A percentile compares a stretch with the other conserved stretches of the same genome.
These are phyloP conservation scores for Leptonema lineaticorne DNA, from an alignment of 1,140 invertebrate genomes.

Conservation along the genomic window DNA sequence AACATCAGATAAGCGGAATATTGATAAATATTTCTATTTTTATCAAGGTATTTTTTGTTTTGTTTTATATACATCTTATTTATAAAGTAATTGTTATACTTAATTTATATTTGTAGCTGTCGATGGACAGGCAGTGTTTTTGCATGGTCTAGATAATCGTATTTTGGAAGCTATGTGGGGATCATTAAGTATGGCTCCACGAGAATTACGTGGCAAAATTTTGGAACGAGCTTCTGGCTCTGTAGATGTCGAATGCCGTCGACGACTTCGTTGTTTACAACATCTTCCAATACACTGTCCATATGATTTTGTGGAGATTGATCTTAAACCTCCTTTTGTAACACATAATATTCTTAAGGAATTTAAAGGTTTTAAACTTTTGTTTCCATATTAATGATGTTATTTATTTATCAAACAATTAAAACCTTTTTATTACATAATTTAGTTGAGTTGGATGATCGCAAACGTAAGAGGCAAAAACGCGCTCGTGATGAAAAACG, in stretches of 20 bases:
- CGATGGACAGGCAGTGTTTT: conserved; percentile 90
- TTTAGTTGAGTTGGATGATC: conserved; percentile 65
- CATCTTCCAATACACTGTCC: conserved; percentile 89
- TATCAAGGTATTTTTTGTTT: conserved; percentile 84
- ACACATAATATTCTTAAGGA: conserved; percentile 63
- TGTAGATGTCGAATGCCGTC: conserved; percentile 78
- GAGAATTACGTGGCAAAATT: conserved; percentile 69
- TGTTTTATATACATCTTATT: not conserved
- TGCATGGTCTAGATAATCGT: conserved; percentile 87
- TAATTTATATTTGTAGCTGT: conserved; percentile 56
- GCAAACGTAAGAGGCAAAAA: conserved; percentile 63
- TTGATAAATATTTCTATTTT: conserved; percentile 74
- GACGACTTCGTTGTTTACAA: conserved; percentile 76
- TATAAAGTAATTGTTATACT: not conserved
- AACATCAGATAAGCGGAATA: not conserved
- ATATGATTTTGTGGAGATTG: conserved; percentile 87
- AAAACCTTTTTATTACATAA: conserved; percentile 24
- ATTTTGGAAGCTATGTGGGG: conserved; percentile 89
- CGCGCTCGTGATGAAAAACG: conserved; percentile 68
- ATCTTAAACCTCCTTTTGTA: conserved; percentile 71
- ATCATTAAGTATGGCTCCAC: conserved; percentile 74
- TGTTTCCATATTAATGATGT: not conserved
- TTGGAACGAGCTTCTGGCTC: conserved; percentile 82
- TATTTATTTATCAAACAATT: not conserved
- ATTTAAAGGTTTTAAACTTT: conserved; percentile 62